Conservation (phyloP, 2,797 vertebrate species). For the Thamnophis elegans region DNA sequence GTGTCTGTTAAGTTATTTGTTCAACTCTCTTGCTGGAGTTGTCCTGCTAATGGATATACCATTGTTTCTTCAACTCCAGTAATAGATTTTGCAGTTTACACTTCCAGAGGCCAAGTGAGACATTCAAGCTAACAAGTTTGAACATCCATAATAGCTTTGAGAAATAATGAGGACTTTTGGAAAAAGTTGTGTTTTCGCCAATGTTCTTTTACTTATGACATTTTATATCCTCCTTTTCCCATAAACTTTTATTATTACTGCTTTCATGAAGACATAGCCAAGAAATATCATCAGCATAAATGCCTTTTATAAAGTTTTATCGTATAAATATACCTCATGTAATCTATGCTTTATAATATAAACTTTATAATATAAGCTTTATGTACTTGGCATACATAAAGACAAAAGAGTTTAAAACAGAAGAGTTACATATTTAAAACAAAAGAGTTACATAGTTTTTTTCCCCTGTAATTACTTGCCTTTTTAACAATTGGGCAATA, state of each 20-base stretch:
- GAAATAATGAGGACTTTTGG: background rate
- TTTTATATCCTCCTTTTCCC: background rate
- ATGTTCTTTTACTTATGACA: background rate
- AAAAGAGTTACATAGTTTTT: background rate
- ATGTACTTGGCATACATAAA: background rate
- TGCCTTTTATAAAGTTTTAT: background rate
- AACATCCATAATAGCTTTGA: background rate
- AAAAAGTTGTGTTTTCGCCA: background rate
- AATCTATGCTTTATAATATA: background rate
- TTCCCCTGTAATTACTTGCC: background rate
- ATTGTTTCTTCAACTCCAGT: background rate
- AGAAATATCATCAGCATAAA: background rate
- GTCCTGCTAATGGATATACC: background rate
- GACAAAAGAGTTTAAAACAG: background rate
- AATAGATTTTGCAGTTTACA: background rate
- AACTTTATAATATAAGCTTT: background rate
- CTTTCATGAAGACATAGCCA: background rate
- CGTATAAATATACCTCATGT: background rate
- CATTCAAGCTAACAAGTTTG: background rate
- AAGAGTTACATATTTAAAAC: background rate
- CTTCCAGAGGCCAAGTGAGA: background rate
- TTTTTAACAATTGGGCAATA: background rate
- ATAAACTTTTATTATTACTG: background rate
- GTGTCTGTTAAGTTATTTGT: background rate
- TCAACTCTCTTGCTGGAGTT: background rate